Conservation (phyloP, 2,888 invertebrate species). For the Maniola hyperantus region DNA sequence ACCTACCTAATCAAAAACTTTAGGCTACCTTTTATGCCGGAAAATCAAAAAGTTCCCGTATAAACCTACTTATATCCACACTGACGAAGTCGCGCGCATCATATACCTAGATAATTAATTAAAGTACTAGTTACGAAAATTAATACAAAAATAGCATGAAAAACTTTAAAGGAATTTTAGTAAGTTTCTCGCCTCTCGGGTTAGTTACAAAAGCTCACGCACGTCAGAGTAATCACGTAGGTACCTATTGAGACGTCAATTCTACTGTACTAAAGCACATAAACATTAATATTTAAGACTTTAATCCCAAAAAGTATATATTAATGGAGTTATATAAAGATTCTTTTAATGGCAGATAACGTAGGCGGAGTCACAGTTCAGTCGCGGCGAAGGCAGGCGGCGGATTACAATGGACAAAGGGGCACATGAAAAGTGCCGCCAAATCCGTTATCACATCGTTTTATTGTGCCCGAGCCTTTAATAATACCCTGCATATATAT, state of each 20-base stretch:
- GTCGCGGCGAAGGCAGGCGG: slow-evolving; percentile 50
- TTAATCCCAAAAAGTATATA: slow-evolving; percentile 9
- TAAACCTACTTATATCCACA: too few relatives aligned
- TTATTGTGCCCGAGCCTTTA: slow-evolving; percentile 67
- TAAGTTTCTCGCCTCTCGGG: neutral
- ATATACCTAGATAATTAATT: too few relatives aligned
- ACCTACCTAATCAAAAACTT: too few relatives aligned
- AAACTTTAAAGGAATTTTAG: neutral
- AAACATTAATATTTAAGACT: slow-evolving; percentile 9
- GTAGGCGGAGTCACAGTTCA: slow-evolving; percentile 47
- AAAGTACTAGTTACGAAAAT: too few relatives aligned
- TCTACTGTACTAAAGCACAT: slow-evolving; percentile 5
- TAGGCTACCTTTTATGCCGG: too few relatives aligned
- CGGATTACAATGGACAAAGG: slow-evolving; percentile 76
- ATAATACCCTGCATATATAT: slow-evolving; percentile 75
- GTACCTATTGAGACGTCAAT: slow-evolving; percentile 5
- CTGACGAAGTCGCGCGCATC: too few relatives aligned
- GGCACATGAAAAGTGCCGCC: slow-evolving; percentile 75
- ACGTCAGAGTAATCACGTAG: slow-evolving; percentile 3
- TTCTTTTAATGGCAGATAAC: slow-evolving; percentile 36
- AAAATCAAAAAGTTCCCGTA: too few relatives aligned
- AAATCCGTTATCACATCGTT: slow-evolving; percentile 74
- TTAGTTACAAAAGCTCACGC: neutral
- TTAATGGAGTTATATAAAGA: slow-evolving; percentile 24
- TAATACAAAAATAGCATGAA: neutral